Evolutionary conservation across 2,888 invertebrate species (phyloP), one percentile per base, ranked within the genome.

Genomic region (Taphrorychus bicolor): DNA sequence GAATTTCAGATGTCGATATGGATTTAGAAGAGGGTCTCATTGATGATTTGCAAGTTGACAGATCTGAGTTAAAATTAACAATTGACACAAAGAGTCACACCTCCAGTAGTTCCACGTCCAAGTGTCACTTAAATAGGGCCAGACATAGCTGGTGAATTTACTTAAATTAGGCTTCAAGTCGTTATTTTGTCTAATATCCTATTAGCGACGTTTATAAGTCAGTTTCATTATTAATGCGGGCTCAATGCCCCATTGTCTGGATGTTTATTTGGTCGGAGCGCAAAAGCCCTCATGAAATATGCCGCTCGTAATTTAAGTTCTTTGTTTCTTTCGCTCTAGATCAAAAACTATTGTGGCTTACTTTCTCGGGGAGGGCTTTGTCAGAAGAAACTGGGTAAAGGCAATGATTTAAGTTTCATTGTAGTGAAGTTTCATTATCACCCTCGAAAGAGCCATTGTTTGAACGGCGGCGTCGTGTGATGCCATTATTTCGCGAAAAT

Each of bases 261-360:
- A 74, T 76, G 76, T 78, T 78, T 76, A 77, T 78, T 78, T 76
- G 75, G 72, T 61, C 66, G 71, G 60, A 70, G 73, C 70, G 76
- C 77, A 77, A 77, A 76, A 74, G 73, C 67, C 72, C 71, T 14
- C 73, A 71, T 78, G 78, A 78, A 76, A 77, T 78, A 78, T 77
- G 71, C 74, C 70, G 73, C 74, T 74, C 76, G 76, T 78, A 77
- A 76, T 76, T 77, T 57, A 60, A 54, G 51, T 61, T 61, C 66
- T 60, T 66, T 66, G 66, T 66, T 66, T 66, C 61, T 54, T 51
- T 56, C 40, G 42, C 48, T 54, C 59, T 53, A 52, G 59, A 65
- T 65, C 59, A 65, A 59, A 57, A 58, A 59, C 65, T 59, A 59
- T 65, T 65, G 65, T 59, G 58, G 59, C 53, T 65, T 45, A 59